These are phyloP conservation scores for Liasis olivaceus DNA, from an alignment of 2,797 vertebrate genomes.

Conservation along the genomic window DNA sequence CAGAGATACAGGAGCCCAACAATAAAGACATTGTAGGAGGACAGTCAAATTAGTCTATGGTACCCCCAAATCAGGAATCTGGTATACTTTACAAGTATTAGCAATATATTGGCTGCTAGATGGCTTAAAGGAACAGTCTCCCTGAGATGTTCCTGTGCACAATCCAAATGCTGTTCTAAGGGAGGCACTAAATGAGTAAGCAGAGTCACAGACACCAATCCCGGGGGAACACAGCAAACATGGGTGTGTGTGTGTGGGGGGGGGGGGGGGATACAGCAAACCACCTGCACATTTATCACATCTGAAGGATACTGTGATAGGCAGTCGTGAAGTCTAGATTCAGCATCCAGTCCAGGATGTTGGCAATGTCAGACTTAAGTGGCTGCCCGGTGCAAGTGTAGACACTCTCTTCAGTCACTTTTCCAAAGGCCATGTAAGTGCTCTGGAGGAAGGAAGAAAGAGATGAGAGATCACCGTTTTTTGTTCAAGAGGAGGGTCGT, in stretches of 20 bases:
- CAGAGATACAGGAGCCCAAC: too few species aligned
- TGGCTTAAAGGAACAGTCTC: background rate
- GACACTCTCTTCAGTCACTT: conserved; percentile 91
- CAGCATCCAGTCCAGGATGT: conserved; percentile 97
- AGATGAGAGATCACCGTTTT: background rate
- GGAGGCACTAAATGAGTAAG: background rate
- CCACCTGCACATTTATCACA: background rate
- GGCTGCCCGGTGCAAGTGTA: conserved; percentile 97
- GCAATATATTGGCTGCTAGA: background rate
- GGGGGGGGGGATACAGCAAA: background rate
- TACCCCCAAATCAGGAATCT: too few species aligned
- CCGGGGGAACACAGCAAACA: too few species aligned
- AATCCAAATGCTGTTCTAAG: background rate
- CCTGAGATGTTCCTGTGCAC: background rate
- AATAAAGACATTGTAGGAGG: too few species aligned
- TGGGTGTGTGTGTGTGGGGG: too few species aligned
- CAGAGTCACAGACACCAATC: too few species aligned
- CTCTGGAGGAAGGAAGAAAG: conserved; percentile 77
- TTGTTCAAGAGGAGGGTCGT: background rate
- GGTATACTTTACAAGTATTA: background rate
- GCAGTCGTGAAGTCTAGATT: conserved; percentile 92
- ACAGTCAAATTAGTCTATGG: too few species aligned
- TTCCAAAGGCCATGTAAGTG: conserved; percentile 92
- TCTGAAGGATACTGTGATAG: conserved; percentile 89
- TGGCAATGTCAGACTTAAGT: conserved; percentile 92